Conservation (phyloP, 2,113 vertebrate species). For the Limanda limanda region DNA sequence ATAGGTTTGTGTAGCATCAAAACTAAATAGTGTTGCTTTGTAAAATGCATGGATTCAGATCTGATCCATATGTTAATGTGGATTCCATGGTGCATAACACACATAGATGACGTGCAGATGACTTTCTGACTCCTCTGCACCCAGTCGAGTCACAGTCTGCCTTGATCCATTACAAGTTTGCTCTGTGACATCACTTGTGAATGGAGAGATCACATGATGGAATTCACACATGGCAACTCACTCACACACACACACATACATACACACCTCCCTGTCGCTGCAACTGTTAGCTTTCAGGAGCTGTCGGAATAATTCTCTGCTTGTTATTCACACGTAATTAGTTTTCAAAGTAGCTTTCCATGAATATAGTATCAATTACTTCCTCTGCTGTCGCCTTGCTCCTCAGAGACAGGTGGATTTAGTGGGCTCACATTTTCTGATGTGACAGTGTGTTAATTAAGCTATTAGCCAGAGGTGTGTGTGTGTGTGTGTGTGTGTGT, state of each 20-base stretch:
- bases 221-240: constrained; percentile 1
- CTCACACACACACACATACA: constrained; percentile 1
- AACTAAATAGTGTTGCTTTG: neutral
- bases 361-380: constrained; percentile 72
- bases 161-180: neutral
- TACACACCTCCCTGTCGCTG: neutral
- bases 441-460: constrained; percentile 77
- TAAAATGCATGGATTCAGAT: neutral
- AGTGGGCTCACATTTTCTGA: constrained; percentile 57
- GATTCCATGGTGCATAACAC: constrained; percentile 1
- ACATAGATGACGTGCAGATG: neutral
- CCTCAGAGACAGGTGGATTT: constrained; percentile 64
- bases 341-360: constrained; percentile 71
- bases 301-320: constrained; percentile 66
- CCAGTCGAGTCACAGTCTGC: neutral
- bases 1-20: no score
- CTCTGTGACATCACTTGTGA: constrained; percentile 17
- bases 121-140: neutral
- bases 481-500: neutral
- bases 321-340: constrained; percentile 75
- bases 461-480: constrained; percentile 65
- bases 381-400: constrained; percentile 48
- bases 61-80: neutral
- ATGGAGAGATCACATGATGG: constrained; percentile 12
- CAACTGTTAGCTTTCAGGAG: constrained; percentile 54